Evolutionary conservation across 1,140 invertebrate genomes (phyloP).

Genomic region (Drosophila bifasciata): DNA sequence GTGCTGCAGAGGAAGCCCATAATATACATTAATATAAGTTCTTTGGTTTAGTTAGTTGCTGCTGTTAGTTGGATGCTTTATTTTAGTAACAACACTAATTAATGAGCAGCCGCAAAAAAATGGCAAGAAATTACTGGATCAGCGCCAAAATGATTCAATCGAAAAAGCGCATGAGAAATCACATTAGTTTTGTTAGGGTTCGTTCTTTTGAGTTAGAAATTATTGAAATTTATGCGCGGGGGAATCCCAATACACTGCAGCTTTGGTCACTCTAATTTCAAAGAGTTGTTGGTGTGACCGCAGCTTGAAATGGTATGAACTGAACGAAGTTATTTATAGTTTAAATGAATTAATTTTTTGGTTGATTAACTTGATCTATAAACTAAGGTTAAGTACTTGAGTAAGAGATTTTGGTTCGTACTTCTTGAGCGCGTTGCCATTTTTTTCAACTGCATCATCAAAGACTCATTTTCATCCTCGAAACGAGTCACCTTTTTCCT

Average conservation of each 20-base stretch:
- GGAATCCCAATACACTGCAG: neutral
- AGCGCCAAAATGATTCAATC: conserved; percentile 21
- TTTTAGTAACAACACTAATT: conserved; percentile 43
- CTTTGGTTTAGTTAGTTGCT: conserved; percentile 1
- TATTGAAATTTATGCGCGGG: conserved; percentile 4
- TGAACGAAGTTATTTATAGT: conserved; percentile 1
- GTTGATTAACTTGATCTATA: conserved; percentile 15
- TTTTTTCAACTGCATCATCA: conserved; percentile 96
- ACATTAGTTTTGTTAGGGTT: conserved; percentile 49
- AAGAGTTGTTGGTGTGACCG: conserved; percentile 1
- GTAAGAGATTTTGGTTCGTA: conserved; percentile 84
- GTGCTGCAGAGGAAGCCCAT: conserved; percentile 82
- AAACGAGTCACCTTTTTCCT: conserved; percentile 93
- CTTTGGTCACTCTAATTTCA: conserved; percentile 12
- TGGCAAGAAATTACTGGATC: conserved; percentile 57
- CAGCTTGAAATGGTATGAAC: conserved; percentile 4
- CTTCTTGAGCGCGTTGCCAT: conserved; percentile 93
- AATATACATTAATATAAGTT: neutral
- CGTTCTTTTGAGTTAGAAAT: neutral
- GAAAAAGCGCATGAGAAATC: conserved; percentile 60
- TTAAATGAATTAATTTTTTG: conserved; percentile 10
- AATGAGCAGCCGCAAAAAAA: conserved; percentile 83
- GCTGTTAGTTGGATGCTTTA: neutral
- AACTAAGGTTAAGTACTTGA: conserved; percentile 45
- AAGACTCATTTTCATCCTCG: conserved; percentile 97